Evolutionary conservation across 2,113 vertebrate species (phyloP).

Genomic region (Embiotoca jacksoni): DNA sequence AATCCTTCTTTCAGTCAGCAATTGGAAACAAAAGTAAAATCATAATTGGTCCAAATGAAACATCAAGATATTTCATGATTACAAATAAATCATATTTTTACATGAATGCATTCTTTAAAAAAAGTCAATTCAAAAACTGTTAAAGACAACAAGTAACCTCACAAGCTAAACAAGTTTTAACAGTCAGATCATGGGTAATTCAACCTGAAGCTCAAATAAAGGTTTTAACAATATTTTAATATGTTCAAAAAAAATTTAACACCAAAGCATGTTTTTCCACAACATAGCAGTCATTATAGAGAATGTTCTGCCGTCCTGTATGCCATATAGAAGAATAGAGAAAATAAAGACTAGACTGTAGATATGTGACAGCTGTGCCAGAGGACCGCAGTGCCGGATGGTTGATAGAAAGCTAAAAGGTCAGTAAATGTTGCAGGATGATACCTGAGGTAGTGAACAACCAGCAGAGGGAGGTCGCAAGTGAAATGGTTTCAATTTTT

Average conservation of each 20-base stretch:
- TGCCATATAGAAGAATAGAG: constrained; percentile 10
- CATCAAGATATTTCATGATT: not conserved
- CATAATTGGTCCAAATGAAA: constrained; percentile 9
- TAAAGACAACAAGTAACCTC: not conserved
- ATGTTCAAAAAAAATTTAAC: not conserved
- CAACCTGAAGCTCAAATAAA: too few species aligned
- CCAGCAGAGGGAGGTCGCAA: constrained; percentile 6
- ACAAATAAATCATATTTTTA: constrained; percentile 9
- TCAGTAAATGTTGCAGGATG: constrained; percentile 44
- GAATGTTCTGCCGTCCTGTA: constrained; percentile 6
- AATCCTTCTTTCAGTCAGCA: constrained; percentile 35
- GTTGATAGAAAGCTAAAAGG: constrained; percentile 49
- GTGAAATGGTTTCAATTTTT: constrained; percentile 34
- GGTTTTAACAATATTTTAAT: too few species aligned
- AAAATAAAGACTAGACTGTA: constrained; percentile 30
- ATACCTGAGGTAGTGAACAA: constrained; percentile 21
- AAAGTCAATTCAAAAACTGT: constrained; percentile 1
- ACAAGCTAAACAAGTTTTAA: not conserved
- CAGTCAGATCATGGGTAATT: not conserved
- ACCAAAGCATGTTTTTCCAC: not conserved
- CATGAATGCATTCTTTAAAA: not conserved
- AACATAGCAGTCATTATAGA: not conserved
- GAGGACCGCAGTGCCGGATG: constrained; percentile 20
- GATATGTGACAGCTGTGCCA: constrained; percentile 24
- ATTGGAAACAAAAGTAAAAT: constrained; percentile 25